phyloP scores from a whole-genome alignment of 2,797 vertebrate species.

The Chelon auratus region DNA sequence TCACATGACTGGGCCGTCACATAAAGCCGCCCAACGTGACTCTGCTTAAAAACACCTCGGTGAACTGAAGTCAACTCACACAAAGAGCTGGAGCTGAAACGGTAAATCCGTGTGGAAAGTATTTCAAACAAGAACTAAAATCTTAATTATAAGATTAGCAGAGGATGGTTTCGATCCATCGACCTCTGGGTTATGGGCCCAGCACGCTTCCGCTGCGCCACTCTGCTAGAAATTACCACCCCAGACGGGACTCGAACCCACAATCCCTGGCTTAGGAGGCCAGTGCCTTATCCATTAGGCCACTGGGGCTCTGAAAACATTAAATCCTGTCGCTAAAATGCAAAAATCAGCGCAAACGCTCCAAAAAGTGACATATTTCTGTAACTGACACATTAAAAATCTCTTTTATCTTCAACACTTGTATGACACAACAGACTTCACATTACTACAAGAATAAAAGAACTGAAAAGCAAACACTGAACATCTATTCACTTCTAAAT shows the following conservation, averaged over 20 bases:
- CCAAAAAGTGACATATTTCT: no score
- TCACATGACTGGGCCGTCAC: slow-evolving; percentile 58
- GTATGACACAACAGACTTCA: no score
- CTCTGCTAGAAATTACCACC: slow-evolving; percentile 50
- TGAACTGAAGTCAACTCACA: slow-evolving; percentile 7
- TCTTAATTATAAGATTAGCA: slow-evolving; percentile 52
- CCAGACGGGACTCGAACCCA: slow-evolving; percentile 81
- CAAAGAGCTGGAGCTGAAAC: background rate
- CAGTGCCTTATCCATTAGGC: slow-evolving; percentile 81
- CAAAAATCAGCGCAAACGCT: no score
- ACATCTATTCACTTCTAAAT: no score
- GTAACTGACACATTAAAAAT: no score
- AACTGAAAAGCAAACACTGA: no score
- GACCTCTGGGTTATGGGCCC: slow-evolving; percentile 78
- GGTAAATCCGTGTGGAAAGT: no score
- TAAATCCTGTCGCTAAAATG: no score
- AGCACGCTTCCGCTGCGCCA: slow-evolving; percentile 45
- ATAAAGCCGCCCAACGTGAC: slow-evolving; percentile 68
- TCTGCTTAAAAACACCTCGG: slow-evolving; percentile 61
- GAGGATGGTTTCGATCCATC: slow-evolving; percentile 86
- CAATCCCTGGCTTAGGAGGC: slow-evolving; percentile 84
- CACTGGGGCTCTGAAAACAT: slow-evolving; percentile 40
- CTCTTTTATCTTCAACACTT: no score
- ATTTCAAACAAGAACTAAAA: no score
- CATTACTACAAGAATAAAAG: no score